Base-by-base conservation (phyloP, 2,797 vertebrate genomes). In the Gambelia wislizenii region DNA sequence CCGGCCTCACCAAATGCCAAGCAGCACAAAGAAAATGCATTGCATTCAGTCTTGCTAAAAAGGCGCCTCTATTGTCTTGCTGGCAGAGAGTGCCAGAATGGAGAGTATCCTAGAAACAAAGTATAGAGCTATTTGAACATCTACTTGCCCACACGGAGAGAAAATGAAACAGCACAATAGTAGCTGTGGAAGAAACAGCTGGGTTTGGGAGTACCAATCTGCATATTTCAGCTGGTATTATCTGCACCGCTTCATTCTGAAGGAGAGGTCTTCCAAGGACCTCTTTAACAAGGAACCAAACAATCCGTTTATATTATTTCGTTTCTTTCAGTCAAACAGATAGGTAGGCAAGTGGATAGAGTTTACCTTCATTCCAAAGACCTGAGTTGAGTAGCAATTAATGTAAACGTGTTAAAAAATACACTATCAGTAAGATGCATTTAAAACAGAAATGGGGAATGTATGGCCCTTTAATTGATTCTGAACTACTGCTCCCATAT, bases 161-260 rank as follows among this genome's bases (percentile, higher is more conserved):
- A 94, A 94, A 93, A 80, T 49, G n/a, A 94, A 78, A 39, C 90
- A 80, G 22, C 93, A 97, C 94, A 96, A 95, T 96, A 86, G 94
- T 89, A 92, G 83, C 91, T 64, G 78, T 92, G 79, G 92, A 92
- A 93, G 93, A 95, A 97, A 94, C 96, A 96, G 96, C 95, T 96
- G 96, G 93, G 91, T 82, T 91, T 52, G 52, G 93, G 92, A 94
- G 95, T 95, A 96, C 93, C 93, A 97, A 96, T 92, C 95, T 96
- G 96, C 75, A 95, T 95, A 94, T 96, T 96, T 97, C 95, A 96
- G 89, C 36, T 90, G 83, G 0, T 89, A 93, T 94, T 96, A 95
- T 94, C 96, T 93, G 92, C 95, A 92, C 89, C 95, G 95, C 94
- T 88, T 94, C 95, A 88, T 44, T 70, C 0, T 91, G 87, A 83